These are phyloP conservation scores for Pseudochirops corinnae DNA, from an alignment of 2,797 vertebrate genomes.

Conservation along the genomic window DNA sequence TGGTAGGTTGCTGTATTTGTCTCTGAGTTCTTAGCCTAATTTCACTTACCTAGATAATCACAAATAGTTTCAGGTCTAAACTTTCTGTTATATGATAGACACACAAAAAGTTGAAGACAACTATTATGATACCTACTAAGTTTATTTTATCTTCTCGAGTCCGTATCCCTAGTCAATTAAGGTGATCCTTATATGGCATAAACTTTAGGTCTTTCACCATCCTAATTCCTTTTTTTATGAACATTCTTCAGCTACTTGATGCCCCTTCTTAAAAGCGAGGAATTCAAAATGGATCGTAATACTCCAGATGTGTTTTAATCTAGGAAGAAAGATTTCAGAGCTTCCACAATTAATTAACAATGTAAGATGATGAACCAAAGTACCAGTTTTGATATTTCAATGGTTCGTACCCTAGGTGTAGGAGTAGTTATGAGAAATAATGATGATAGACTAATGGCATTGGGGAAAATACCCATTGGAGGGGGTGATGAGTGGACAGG, in stretches of 20 bases:
- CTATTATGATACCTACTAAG: too few species aligned
- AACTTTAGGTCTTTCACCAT: neutral
- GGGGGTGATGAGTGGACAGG: neutral
- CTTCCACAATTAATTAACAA: neutral
- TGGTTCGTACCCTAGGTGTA: neutral
- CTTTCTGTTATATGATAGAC: too few species aligned
- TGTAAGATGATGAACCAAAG: neutral
- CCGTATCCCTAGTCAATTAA: too few species aligned
- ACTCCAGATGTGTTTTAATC: neutral
- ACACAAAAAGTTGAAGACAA: too few species aligned
- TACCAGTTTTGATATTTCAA: neutral
- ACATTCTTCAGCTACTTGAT: neutral
- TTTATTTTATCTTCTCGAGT: too few species aligned
- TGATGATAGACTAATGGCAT: neutral
- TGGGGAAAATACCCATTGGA: neutral
- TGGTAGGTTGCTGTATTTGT: too few species aligned
- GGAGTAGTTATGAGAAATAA: neutral
- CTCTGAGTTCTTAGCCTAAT: too few species aligned
- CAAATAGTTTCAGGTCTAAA: too few species aligned
- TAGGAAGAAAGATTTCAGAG: neutral
- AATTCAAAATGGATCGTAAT: neutral
- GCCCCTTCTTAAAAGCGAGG: neutral
- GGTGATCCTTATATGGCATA: neutral
- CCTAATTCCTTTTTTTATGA: neutral
- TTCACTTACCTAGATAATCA: too few species aligned